Base-by-base conservation (phyloP, 1,140 invertebrate species). In the Zaprionus kolodkinae region DNA sequence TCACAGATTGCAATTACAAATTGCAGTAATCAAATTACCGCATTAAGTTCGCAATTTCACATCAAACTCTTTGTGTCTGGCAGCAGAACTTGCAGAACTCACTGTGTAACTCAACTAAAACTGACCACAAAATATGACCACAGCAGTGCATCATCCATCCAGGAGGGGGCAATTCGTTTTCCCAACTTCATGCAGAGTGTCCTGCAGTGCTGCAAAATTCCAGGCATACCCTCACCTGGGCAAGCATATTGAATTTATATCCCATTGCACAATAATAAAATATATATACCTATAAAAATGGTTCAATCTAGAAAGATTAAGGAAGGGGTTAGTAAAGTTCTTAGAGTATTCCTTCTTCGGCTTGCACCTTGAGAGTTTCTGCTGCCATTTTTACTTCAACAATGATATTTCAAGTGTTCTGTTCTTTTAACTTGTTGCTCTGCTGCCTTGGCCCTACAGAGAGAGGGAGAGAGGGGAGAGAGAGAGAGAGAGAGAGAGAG, bases 341-440 rank as follows among this genome's bases (percentile, higher is more conserved):
- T 55, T 27, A 65, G 62, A 6, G 62, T 35, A 65, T 40, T 65
- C 38, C 43, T 3, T 55, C 35, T 38, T 65, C 50, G 36, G 10
- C 25, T 10, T 13, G 4, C 6, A 10, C 25, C 25, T 21, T 10
- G 1, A 25, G 5, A 21, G 13, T 2, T 63, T 7, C 17, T 27
- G 48, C 36, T 55, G 21, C 1, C 50, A 7, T 36, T 65, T 55
- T 50, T 5, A 17, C 45, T 50, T 21, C 9, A n/a, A n/a, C 12
- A 17, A 5, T 4, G 15, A 25, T 30, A 43, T 33, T 40, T 43
- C 15, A 57, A 40, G 30, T 65, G 21, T 9, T 72, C 2, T 45
- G 40, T 15, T 45, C 40, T 45, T 45, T 66, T 12, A 66, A 72
- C 70, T 72, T 72, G 70, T 72, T 72, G 70, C 63, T 69, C 45